Conservation (phyloP, 2,113 vertebrate genomes). For the Malurus melanocephalus region DNA sequence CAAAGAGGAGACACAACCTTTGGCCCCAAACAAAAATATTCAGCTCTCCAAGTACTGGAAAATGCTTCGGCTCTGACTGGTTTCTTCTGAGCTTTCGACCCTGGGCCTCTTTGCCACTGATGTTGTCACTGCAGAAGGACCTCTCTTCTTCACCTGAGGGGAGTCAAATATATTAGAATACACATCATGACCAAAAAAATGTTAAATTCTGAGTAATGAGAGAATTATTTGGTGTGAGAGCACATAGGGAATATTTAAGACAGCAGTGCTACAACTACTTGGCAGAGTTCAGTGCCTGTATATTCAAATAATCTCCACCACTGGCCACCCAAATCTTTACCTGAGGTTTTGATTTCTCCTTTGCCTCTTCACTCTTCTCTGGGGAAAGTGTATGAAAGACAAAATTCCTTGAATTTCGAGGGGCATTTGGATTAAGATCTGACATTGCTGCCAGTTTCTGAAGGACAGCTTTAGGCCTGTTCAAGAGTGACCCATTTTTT, state of each 20-base stretch:
- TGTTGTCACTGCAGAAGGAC: slow-evolving; percentile 18
- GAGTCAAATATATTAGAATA: background rate
- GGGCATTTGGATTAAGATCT: slow-evolving; percentile 85
- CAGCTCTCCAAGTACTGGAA: slow-evolving; percentile 90
- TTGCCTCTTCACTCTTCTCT: slow-evolving; percentile 72
- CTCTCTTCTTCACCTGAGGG: slow-evolving; percentile 79
- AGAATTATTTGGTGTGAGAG: background rate
- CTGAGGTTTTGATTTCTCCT: slow-evolving; percentile 72
- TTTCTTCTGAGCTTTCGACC: slow-evolving; percentile 43
- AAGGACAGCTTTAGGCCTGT: slow-evolving; percentile 85
- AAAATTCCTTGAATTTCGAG: slow-evolving; percentile 89
- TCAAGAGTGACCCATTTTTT: slow-evolving; percentile 88
- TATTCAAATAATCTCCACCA: background rate
- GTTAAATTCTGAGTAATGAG: background rate
- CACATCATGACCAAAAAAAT: background rate
- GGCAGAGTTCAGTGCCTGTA: no score
- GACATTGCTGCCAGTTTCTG: slow-evolving; percentile 91
- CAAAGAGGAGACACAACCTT: background rate
- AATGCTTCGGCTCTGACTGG: slow-evolving; percentile 77
- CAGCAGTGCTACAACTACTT: background rate
- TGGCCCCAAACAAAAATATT: background rate
- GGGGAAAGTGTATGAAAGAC: slow-evolving; percentile 94
- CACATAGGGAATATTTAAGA: background rate
- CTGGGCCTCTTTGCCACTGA: slow-evolving; percentile 82
- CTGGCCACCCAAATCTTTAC: slow-evolving; percentile 46